These are phyloP conservation scores for Petrocephalus zakoni DNA, from an alignment of 2,113 vertebrate species.

Conservation along the genomic window DNA sequence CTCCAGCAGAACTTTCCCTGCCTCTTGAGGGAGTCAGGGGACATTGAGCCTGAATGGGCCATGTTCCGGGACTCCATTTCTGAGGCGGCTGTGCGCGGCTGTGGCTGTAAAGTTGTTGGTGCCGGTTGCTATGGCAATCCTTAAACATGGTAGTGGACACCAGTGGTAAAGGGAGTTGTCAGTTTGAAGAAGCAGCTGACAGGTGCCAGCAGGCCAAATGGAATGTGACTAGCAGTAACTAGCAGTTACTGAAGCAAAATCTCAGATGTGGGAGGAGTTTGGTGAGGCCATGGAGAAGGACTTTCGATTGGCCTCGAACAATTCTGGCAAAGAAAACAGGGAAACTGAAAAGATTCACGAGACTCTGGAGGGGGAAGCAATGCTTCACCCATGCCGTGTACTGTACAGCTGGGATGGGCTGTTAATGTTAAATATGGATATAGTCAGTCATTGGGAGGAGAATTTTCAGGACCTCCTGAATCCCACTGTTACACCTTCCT, in stretches of 20 bases:
- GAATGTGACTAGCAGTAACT: neutral
- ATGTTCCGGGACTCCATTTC: no score
- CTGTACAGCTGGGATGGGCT: neutral
- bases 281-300: neutral
- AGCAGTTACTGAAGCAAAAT: neutral
- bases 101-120: neutral
- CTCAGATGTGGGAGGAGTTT: neutral
- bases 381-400: neutral
- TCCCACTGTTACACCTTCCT: neutral
- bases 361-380: neutral
- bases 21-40: neutral
- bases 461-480: neutral
- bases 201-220: neutral
- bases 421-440: neutral
- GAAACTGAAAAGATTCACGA: no score
- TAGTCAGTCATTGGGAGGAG: neutral
- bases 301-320: neutral
- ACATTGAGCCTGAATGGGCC: no score
- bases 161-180: neutral
- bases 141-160: neutral
- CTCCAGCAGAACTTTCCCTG: neutral
- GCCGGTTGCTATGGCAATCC: neutral
- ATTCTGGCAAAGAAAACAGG: neutral
- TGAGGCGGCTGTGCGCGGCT: neutral
- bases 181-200: neutral